A percentile compares a stretch with the other conserved stretches of the same genome.
Conservation (phyloP, 2,888 invertebrate genomes). For the Diplazon laetatorius region DNA sequence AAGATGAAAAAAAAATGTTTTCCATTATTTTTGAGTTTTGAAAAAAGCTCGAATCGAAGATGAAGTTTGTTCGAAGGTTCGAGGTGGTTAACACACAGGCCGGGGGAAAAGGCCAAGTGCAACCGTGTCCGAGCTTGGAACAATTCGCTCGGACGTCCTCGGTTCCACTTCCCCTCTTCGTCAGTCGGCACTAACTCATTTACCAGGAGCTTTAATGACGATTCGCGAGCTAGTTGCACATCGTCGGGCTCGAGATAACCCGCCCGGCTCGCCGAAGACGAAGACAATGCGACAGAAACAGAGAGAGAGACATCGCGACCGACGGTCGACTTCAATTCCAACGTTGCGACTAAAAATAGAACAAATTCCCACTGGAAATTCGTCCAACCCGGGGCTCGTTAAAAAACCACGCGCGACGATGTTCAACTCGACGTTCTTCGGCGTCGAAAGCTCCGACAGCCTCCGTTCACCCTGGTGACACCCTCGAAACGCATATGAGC, state of each 20-base stretch:
- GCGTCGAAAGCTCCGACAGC: too few species aligned
- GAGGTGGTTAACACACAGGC: not conserved
- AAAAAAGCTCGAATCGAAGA: not conserved
- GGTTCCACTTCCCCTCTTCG: conserved; percentile 27
- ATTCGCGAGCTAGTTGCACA: conserved; percentile 52
- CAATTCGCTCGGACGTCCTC: conserved; percentile 42
- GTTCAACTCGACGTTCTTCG: conserved; percentile 41
- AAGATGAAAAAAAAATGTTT: too few species aligned
- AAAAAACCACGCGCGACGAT: conserved; percentile 16
- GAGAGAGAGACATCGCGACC: conserved; percentile 46
- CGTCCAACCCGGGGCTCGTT: conserved; percentile 32
- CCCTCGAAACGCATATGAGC: too few species aligned
- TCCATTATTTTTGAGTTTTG: conserved; percentile 1
- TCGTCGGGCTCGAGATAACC: conserved; percentile 31
- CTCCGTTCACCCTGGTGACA: too few species aligned
- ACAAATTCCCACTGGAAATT: conserved; percentile 46
- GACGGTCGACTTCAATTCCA: not conserved
- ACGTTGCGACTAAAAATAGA: conserved; percentile 56
- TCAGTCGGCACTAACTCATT: conserved; percentile 64
- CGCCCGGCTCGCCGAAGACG: conserved; percentile 30
- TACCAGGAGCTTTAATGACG: conserved; percentile 62
- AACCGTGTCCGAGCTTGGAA: conserved; percentile 26
- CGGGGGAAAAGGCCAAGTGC: conserved; percentile 30
- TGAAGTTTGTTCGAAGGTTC: conserved; percentile 1
- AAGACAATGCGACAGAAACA: conserved; percentile 27